Base-by-base conservation (phyloP, 2,797 vertebrate species). In the Rhincodon typus region DNA sequence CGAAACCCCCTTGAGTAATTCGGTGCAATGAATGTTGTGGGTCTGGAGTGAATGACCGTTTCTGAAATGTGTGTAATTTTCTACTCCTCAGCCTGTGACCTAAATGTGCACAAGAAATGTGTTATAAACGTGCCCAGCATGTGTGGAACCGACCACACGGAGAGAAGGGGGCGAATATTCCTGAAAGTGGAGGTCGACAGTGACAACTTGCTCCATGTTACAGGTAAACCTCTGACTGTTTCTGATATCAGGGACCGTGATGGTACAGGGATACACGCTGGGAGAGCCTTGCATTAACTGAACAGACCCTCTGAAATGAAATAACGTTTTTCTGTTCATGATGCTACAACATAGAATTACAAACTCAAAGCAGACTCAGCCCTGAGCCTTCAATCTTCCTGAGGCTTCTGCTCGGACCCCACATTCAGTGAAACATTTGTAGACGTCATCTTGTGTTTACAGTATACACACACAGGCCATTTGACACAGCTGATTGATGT, bases 31-130 rank as follows among this genome's bases (percentile, higher is more conserved):
- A 27, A 30, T 15, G 50, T 62, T 91, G 88, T 2, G 30, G 5
- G 1, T 34, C 30, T 30, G 66, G 19, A 38, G 46, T 10, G 7
- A 62, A 30, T 17, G 93, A 34, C 93, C 8, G 12, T 74, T 94
- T 74, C 19, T 93, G 19, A 67, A 69, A 42, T 8, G 34, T 67
- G 57, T n/a, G 46, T 95, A 6, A 3, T 53, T 53, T 96, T 88
- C 96, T 17, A n/a, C 77, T 96, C 96, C 96, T 21, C 97, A 99
- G 99, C 99, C 96, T 99, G 99, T 79, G 99, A 99, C 96, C 99
- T 99, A 99, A 99, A 99, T 0, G 99, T 99, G 70, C 99, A 99
- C 97, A 99, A 99, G 96, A 98, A 99, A 96, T 99, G 99, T 0
- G 99, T 99, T 95, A 98, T 99, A 96, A 99, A 99, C 0, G 99